Evolutionary conservation across 2,113 vertebrate genomes (phyloP).

Genomic region (Protomyctophum bolini): DNA sequence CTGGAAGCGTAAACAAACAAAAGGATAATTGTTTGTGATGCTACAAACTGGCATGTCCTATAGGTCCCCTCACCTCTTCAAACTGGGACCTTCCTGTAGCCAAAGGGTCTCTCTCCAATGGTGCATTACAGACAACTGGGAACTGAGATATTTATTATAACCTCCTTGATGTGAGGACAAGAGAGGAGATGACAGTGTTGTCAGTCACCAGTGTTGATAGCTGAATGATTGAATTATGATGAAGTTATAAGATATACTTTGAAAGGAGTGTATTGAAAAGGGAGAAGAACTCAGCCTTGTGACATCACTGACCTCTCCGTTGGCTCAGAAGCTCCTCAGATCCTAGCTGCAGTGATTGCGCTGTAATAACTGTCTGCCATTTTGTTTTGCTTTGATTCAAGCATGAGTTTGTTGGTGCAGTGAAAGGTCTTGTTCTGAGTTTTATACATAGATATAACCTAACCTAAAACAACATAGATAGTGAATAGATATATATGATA

Average conservation of each 20-base stretch:
- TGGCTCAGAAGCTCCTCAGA: neutral
- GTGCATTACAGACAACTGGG: slow-evolving; percentile 40
- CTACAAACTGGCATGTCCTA: slow-evolving; percentile 82
- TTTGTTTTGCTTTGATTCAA: slow-evolving; percentile 60
- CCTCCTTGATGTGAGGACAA: neutral
- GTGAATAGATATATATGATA: neutral
- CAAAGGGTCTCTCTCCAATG: slow-evolving; percentile 65
- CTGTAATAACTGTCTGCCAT: slow-evolving; percentile 55
- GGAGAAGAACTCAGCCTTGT: too few relatives aligned
- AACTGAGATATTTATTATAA: neutral
- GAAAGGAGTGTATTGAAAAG: too few relatives aligned
- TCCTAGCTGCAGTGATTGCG: slow-evolving; percentile 32
- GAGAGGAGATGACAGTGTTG: neutral
- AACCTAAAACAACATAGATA: neutral
- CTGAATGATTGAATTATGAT: too few relatives aligned
- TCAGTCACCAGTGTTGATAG: neutral
- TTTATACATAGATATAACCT: neutral
- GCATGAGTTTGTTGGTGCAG: slow-evolving; percentile 73
- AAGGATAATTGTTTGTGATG: slow-evolving; percentile 32
- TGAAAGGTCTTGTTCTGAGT: slow-evolving; percentile 64
- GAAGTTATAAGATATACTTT: too few relatives aligned
- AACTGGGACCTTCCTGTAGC: slow-evolving; percentile 69
- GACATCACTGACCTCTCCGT: neutral
- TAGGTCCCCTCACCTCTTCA: slow-evolving; percentile 61
- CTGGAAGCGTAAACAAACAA: slow-evolving; percentile 61